Evolutionary conservation across 2,888 invertebrate species (phyloP).

Genomic region (Lydus trimaculatus): DNA sequence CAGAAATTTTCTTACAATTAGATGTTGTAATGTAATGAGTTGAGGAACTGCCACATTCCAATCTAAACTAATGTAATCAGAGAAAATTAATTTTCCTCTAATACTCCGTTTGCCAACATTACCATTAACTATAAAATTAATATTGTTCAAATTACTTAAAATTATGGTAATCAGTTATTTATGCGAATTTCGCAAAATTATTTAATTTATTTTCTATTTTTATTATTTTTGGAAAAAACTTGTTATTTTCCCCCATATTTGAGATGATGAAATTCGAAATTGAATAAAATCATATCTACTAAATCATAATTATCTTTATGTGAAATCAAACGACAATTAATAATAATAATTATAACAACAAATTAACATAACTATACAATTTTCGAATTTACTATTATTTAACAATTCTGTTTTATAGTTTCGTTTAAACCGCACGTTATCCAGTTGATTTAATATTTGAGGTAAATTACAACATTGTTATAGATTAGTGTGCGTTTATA

Average conservation of each 20-base stretch:
- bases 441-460: conserved; percentile 51
- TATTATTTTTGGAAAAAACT: no score
- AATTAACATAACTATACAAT: not conserved
- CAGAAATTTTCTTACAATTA: not conserved
- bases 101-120: not conserved
- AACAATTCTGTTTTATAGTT: not conserved
- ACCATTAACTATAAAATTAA: not conserved
- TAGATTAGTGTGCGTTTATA: conserved; percentile 58
- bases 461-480: conserved; percentile 53
- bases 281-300: conserved; percentile 26
- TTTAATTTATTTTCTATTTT: conserved; percentile 13
- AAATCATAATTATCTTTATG: not conserved
- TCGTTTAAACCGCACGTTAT: conserved; percentile 40
- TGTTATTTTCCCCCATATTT: no score
- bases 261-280: conserved; percentile 43
- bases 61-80: conserved; percentile 12
- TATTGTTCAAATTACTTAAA: conserved; percentile 10
- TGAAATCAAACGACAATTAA: not conserved
- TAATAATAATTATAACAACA: not conserved
- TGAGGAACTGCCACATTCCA: conserved; percentile 7
- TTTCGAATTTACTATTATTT: not conserved
- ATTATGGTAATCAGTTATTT: conserved; percentile 36
- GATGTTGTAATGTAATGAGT: not conserved
- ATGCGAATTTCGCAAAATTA: conserved; percentile 31
- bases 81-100: conserved; percentile 12